Evolutionary conservation across 2,888 invertebrate genomes (phyloP).

Genomic region (Acrobasis repandana): DNA sequence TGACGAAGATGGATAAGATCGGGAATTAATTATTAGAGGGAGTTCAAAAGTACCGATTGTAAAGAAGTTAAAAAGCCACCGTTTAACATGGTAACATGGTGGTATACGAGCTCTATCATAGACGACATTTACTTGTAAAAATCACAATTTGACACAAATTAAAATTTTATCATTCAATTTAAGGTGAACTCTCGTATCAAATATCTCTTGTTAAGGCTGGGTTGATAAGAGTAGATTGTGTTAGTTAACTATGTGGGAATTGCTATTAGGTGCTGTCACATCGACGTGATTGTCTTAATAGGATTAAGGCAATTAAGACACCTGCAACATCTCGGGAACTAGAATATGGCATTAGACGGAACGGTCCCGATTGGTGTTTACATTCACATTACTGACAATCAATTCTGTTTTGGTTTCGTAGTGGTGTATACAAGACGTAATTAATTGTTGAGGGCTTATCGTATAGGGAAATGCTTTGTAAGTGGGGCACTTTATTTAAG

Average conservation of each 20-base stretch:
- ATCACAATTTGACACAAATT: too few species aligned
- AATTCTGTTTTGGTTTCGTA: not conserved
- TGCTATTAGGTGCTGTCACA: not conserved
- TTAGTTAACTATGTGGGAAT: conserved; percentile 11
- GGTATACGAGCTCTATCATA: too few species aligned
- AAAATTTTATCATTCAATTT: too few species aligned
- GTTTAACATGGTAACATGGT: too few species aligned
- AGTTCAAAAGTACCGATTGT: too few species aligned
- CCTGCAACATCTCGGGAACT: conserved; percentile 12
- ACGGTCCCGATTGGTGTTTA: conserved; percentile 10
- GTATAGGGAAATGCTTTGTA: not conserved
- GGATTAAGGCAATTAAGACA: conserved; percentile 15
- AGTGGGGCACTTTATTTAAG: too few species aligned
- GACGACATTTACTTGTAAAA: too few species aligned
- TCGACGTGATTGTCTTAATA: conserved; percentile 6
- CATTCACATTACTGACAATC: not conserved
- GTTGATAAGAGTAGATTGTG: not conserved
- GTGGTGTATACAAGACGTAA: not conserved
- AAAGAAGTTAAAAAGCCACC: too few species aligned
- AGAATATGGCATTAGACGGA: conserved; percentile 19
- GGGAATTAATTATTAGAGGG: too few species aligned
- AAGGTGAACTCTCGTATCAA: not conserved
- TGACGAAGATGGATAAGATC: too few species aligned
- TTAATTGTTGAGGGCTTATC: not conserved
- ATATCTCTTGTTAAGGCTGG: not conserved